Percentiles rank a stretch among this genome's conserved stretches.
These are phyloP conservation scores for Tupaia chinensis DNA, from an alignment of 2,113 vertebrate species.

Conservation along the genomic window DNA sequence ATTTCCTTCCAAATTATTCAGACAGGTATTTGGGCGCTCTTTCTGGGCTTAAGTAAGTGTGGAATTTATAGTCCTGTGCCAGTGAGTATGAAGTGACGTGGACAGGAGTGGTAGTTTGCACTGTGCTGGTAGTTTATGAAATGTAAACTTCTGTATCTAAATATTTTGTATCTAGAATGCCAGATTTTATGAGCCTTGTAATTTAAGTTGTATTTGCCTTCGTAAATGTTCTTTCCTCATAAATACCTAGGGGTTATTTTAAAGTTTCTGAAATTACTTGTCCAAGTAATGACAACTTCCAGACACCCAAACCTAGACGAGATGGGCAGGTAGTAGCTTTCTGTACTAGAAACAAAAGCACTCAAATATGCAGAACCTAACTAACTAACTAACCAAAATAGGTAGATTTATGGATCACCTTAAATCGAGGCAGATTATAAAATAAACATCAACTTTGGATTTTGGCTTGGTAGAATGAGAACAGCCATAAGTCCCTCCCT, in stretches of 20 bases:
- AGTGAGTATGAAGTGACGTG: background rate
- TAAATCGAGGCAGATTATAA: background rate
- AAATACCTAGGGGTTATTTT: conserved; percentile 41
- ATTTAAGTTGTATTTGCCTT: conserved; percentile 47
- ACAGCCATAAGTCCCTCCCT: background rate
- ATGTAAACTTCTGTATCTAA: conserved; percentile 18
- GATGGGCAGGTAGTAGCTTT: background rate
- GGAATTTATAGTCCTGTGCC: background rate
- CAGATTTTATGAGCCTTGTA: conserved; percentile 35
- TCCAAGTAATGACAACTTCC: conserved; percentile 19
- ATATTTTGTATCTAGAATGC: conserved; percentile 33
- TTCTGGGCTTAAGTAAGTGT: background rate
- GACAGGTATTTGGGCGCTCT: background rate
- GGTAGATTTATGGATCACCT: background rate
- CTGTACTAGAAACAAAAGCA: background rate
- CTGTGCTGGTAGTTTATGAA: background rate
- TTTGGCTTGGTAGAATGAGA: background rate
- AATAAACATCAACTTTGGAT: conserved; percentile 5
- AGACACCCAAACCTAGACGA: background rate
- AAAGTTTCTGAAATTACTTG: conserved; percentile 53
- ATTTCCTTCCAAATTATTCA: background rate
- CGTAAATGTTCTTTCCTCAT: conserved; percentile 43
- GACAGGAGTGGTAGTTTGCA: background rate
- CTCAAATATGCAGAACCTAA: background rate
- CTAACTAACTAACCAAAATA: background rate